phyloP scores from a whole-genome alignment of 2,797 vertebrate species.

The Etheostoma nigrum region DNA sequence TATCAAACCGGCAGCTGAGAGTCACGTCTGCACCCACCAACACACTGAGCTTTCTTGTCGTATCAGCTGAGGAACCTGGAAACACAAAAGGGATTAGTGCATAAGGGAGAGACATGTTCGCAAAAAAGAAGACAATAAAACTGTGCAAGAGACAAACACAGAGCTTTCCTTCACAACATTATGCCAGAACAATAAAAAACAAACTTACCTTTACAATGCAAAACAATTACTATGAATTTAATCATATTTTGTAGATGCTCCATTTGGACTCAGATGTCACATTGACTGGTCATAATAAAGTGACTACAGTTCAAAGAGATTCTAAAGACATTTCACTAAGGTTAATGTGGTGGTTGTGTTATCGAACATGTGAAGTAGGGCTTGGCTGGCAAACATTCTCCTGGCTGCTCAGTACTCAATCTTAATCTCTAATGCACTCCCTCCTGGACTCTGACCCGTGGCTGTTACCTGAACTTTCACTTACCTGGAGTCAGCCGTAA shows the following conservation, averaged over 20 bases:
- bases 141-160: background rate
- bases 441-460: constrained; percentile 38
- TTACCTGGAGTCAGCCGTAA: too few species aligned
- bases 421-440: background rate
- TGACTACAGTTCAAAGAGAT: background rate
- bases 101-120: background rate
- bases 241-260: constrained; percentile 5
- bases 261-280: constrained; percentile 24
- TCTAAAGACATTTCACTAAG: background rate
- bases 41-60: constrained; percentile 11
- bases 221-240: constrained; percentile 20
- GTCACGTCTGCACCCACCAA: constrained; percentile 46
- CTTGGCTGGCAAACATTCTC: constrained; percentile 27
- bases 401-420: background rate
- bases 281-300: background rate
- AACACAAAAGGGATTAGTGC: background rate
- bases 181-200: background rate
- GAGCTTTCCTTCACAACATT: background rate
- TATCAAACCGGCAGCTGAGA: constrained; percentile 49
- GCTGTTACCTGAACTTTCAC: background rate
- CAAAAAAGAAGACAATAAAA: too few species aligned
- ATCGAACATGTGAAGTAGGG: background rate
- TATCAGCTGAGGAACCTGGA: constrained; percentile 34
- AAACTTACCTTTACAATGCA: constrained; percentile 47
- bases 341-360: background rate